Evolutionary conservation across 2,888 invertebrate species (phyloP).

Genomic region (Anorthoa munda): DNA sequence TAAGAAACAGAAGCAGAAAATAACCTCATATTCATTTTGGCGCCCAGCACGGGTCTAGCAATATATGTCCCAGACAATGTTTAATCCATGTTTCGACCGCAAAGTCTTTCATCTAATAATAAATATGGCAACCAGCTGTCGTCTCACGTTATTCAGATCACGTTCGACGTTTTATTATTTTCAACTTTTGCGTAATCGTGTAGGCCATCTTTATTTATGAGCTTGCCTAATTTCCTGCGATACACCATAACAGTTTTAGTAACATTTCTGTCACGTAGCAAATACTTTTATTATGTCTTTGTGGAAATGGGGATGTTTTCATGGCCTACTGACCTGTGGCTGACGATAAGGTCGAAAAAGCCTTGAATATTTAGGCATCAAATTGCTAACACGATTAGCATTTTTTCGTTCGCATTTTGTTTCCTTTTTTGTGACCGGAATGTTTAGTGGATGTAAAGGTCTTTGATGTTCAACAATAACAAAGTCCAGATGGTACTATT

Average conservation of each 20-base stretch:
- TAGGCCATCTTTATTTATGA: constrained; percentile 34
- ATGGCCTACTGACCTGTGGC: constrained; percentile 33
- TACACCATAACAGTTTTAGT: not conserved
- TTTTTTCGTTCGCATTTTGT: constrained; percentile 5
- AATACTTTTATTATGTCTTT: constrained; percentile 9
- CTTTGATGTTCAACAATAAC: too few relatives aligned
- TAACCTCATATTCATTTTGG: constrained; percentile 14
- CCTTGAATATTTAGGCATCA: constrained; percentile 4
- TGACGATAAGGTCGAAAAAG: not conserved
- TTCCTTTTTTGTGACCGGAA: constrained; percentile 5
- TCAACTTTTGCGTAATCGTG: constrained; percentile 48
- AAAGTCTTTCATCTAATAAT: constrained; percentile 17
- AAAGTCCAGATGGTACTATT: too few relatives aligned
- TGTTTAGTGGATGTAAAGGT: not conserved
- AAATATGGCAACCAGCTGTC: constrained; percentile 26
- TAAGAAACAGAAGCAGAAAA: too few relatives aligned
- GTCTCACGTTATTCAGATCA: constrained; percentile 35
- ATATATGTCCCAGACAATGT: constrained; percentile 11
- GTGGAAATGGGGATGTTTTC: constrained; percentile 30
- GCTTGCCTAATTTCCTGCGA: constrained; percentile 21
- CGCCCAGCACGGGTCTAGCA: constrained; percentile 23
- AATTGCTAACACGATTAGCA: constrained; percentile 18
- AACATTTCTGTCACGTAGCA: constrained; percentile 40
- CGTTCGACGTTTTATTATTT: constrained; percentile 55
- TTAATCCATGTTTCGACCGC: constrained; percentile 21